These are phyloP conservation scores for Spodoptera littoralis DNA, from an alignment of 2,888 invertebrate species.

Conservation along the genomic window DNA sequence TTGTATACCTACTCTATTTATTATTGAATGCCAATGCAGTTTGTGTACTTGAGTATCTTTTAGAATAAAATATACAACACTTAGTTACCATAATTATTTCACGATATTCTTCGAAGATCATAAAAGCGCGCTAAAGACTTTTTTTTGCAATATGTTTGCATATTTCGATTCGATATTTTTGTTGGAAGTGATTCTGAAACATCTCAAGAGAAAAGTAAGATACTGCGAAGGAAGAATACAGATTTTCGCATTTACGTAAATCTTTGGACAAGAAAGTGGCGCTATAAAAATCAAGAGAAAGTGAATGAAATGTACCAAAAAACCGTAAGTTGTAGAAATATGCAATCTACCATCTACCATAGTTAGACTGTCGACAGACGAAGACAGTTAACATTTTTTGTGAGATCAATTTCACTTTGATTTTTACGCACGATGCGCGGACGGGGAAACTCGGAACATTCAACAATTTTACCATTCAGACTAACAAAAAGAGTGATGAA, in stretches of 20 bases:
- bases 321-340: conserved; percentile 9
- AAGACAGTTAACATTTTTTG: conserved; percentile 32
- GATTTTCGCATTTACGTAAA: too few species aligned
- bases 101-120: too few species aligned
- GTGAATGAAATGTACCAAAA: conserved; percentile 10
- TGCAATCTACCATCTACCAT: conserved; percentile 11
- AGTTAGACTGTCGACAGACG: conserved; percentile 5
- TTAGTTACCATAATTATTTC: too few species aligned
- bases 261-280: not conserved
- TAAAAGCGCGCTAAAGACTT: too few species aligned
- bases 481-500: conserved; percentile 16
- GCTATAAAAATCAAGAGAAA: conserved; percentile 20
- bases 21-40: conserved; percentile 22
- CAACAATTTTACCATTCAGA: conserved; percentile 12
- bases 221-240: too few species aligned
- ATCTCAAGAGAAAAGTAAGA: too few species aligned
- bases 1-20: conserved; percentile 1
- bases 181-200: too few species aligned
- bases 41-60: too few species aligned
- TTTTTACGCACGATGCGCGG: conserved; percentile 22
- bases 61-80: too few species aligned
- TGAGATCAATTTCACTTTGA: conserved; percentile 35
- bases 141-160: too few species aligned
- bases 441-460: conserved; percentile 19
- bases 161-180: too few species aligned